Conservation (phyloP, 2,797 vertebrate species). For the Typhlichthys eigenmanni region DNA sequence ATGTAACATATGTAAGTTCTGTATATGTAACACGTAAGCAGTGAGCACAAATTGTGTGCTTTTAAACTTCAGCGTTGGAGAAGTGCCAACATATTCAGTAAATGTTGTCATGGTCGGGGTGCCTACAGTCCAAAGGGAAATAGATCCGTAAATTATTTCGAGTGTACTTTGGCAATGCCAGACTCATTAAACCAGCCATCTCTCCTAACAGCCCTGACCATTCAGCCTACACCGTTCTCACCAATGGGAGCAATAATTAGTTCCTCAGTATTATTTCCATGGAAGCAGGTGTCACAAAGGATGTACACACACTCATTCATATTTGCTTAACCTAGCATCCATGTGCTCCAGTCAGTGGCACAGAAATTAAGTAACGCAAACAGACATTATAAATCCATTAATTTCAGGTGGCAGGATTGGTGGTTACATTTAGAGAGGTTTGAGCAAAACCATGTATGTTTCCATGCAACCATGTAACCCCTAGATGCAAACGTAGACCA, state of each 20-base stretch:
- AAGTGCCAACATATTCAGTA: conserved; percentile 12
- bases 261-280: conserved; percentile 17
- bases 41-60: conserved; percentile 19
- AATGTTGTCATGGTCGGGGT: conserved; percentile 1
- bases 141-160: conserved; percentile 15
- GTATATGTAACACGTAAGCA: too few species aligned
- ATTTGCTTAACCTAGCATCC: conserved; percentile 47
- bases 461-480: conserved; percentile 11
- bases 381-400: conserved; percentile 65
- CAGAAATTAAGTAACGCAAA: conserved; percentile 50
- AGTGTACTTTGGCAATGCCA: conserved; percentile 15
- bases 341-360: conserved; percentile 34
- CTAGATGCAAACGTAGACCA: conserved; percentile 17
- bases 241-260: conserved; percentile 20
- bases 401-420: conserved; percentile 27
- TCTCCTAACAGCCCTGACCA: conserved; percentile 18
- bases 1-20: too few species aligned
- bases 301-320: conserved; percentile 24
- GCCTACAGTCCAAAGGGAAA: conserved; percentile 15
- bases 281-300: conserved; percentile 19
- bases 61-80: conserved; percentile 9
- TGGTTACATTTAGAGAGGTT: conserved; percentile 32
- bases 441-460: conserved; percentile 29
- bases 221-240: conserved; percentile 18
- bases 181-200: conserved; percentile 20